phyloP scores from a whole-genome alignment of 2,797 vertebrate species.

The Trachurus trachurus region DNA sequence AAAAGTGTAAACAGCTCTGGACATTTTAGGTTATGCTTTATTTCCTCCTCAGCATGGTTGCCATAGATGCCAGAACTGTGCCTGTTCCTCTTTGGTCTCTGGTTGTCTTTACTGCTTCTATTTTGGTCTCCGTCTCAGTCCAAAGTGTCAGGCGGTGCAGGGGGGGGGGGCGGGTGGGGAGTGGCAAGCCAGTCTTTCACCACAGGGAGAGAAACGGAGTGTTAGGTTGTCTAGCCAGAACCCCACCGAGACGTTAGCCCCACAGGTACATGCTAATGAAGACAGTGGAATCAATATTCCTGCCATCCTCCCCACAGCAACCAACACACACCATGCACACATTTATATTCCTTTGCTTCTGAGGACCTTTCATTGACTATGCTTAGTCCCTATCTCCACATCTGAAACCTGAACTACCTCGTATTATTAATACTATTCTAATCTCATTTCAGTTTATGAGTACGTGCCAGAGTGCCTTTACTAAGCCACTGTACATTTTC shows the following conservation, averaged over 20 bases:
- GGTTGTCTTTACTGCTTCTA: constrained; percentile 71
- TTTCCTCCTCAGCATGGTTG: constrained; percentile 44
- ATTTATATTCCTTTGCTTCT: neutral
- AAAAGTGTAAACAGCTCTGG: constrained; percentile 1
- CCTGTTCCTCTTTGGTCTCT: constrained; percentile 61
- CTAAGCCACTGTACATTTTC: neutral
- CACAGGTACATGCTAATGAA: constrained; percentile 81
- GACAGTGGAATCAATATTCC: constrained; percentile 71
- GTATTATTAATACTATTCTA: neutral
- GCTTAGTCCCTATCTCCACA: neutral
- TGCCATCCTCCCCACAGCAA: constrained; percentile 48
- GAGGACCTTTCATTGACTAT: neutral
- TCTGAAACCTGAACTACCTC: neutral
- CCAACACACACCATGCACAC: constrained; percentile 41
- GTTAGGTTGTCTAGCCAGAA: constrained; percentile 69
- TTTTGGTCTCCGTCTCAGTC: constrained; percentile 77
- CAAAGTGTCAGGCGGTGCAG: constrained; percentile 74
- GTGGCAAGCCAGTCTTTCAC: constrained; percentile 67
- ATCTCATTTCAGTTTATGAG: neutral
- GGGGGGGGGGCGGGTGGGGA: constrained; percentile 73
- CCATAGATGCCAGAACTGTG: constrained; percentile 65
- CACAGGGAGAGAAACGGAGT: constrained; percentile 53
- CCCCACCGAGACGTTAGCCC: constrained; percentile 73
- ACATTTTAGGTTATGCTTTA: constrained; percentile 31
- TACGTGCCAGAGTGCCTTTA: neutral